Conservation (phyloP, 2,113 vertebrate species). For the Caloenas nicobarica region DNA sequence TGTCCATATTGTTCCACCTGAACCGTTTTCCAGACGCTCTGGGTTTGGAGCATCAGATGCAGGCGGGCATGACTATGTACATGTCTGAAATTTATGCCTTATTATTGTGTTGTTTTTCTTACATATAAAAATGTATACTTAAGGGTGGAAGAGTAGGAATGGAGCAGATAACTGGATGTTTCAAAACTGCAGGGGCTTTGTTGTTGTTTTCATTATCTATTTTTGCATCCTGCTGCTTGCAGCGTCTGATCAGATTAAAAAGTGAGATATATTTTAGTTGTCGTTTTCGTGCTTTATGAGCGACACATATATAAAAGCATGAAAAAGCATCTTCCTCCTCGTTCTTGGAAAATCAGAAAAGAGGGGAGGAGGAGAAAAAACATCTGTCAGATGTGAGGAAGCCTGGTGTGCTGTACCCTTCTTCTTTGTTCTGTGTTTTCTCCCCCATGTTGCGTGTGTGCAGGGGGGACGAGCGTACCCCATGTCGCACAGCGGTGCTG, state of each 20-base stretch:
- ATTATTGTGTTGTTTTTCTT: not conserved
- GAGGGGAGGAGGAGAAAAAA: not conserved
- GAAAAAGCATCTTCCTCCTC: conserved; percentile 1
- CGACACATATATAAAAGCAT: not conserved
- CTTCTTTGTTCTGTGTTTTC: conserved; percentile 31
- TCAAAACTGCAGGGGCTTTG: conserved; percentile 47
- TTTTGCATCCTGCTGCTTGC: conserved; percentile 41
- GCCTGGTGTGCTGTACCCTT: not conserved
- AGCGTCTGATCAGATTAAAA: conserved; percentile 40
- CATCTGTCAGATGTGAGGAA: conserved; percentile 12
- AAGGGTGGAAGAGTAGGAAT: not conserved
- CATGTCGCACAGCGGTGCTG: not conserved
- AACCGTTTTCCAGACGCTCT: not conserved
- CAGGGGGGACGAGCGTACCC: rapidly evolving
- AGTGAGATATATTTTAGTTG: not conserved
- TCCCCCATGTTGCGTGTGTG: not conserved
- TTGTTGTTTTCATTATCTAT: conserved; percentile 50
- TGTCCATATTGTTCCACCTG: not conserved
- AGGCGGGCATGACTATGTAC: not conserved
- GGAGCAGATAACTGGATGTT: not conserved
- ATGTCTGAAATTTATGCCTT: not conserved
- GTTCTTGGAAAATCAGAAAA: not conserved
- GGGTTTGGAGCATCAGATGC: not conserved
- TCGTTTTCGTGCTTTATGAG: not conserved
- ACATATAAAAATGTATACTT: not conserved